A percentile compares a stretch with the other conserved stretches of the same genome.
These are phyloP conservation scores for Acyrthosiphon pisum DNA, from an alignment of 1,140 invertebrate species.

Conservation along the genomic window DNA sequence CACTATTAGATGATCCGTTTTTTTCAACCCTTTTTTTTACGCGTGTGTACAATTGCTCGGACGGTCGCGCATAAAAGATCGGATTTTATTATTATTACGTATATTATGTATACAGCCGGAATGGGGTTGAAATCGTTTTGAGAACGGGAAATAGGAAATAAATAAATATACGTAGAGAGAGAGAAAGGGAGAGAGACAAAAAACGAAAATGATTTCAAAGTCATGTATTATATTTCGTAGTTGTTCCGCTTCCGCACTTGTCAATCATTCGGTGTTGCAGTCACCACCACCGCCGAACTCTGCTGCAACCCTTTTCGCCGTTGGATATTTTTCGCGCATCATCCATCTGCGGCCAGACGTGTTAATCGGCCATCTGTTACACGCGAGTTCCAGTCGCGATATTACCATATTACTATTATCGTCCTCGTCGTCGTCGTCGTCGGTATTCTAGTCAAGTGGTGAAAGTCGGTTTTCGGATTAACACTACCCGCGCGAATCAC, in stretches of 20 bases:
- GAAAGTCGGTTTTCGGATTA: conserved; percentile 24
- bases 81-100: background rate
- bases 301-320: conserved; percentile 35
- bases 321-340: conserved; percentile 51
- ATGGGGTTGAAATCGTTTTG: conserved; percentile 30
- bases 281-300: background rate
- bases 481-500: background rate
- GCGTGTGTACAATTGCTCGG: conserved; percentile 30
- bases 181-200: too few species aligned
- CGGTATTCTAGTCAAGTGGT: conserved; percentile 25
- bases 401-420: conserved; percentile 44
- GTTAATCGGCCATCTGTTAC: conserved; percentile 53
- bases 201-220: conserved; percentile 17
- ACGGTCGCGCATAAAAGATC: conserved; percentile 42
- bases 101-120: too few species aligned
- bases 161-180: background rate
- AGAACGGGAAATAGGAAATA: conserved; percentile 36
- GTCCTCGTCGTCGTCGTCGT: background rate
- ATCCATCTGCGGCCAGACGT: conserved; percentile 49
- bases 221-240: background rate
- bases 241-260: conserved; percentile 51
- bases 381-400: background rate
- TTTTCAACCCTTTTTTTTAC: conserved; percentile 43
- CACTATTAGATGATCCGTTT: conserved; percentile 50
- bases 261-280: conserved; percentile 43